Conservation (phyloP, 2,797 vertebrate genomes). For the Sebastes hubbsi region DNA sequence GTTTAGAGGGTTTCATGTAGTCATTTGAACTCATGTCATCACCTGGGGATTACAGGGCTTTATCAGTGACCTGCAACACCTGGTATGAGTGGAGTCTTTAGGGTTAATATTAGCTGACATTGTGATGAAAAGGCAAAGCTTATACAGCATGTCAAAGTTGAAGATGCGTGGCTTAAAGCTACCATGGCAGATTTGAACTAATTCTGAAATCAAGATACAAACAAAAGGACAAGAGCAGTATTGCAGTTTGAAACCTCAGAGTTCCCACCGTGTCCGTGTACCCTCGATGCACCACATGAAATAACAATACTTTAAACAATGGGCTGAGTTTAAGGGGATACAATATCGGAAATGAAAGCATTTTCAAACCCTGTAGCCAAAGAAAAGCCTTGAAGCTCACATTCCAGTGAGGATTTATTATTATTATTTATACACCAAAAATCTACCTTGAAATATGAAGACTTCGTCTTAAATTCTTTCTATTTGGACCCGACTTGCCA, state of each 20-base stretch:
- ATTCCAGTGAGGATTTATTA: slow-evolving; percentile 58
- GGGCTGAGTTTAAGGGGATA: slow-evolving; percentile 50
- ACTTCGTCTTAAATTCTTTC: slow-evolving; percentile 44
- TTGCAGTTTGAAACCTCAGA: background rate
- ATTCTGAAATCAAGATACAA: background rate
- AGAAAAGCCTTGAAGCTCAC: slow-evolving; percentile 47
- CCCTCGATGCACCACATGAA: slow-evolving; percentile 43
- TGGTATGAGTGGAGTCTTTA: slow-evolving; percentile 12
- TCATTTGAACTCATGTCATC: slow-evolving; percentile 49
- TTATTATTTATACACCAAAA: slow-evolving; percentile 20
- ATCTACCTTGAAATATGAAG: slow-evolving; percentile 68
- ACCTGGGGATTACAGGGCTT: slow-evolving; percentile 25
- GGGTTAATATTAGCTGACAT: slow-evolving; percentile 7
- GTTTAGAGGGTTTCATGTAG: slow-evolving; percentile 27
- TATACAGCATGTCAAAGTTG: background rate
- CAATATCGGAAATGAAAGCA: slow-evolving; percentile 74
- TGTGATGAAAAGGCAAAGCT: slow-evolving; percentile 13
- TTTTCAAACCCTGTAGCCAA: slow-evolving; percentile 53
- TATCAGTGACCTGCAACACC: slow-evolving; percentile 31
- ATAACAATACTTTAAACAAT: slow-evolving; percentile 56
- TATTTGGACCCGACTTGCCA: slow-evolving; percentile 25
- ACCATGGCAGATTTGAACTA: background rate
- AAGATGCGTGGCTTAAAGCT: background rate
- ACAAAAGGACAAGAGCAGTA: background rate
- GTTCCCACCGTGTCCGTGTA: slow-evolving; percentile 12